Evolutionary conservation across 2,888 invertebrate species (phyloP).

Genomic region (Molorchus minor): DNA sequence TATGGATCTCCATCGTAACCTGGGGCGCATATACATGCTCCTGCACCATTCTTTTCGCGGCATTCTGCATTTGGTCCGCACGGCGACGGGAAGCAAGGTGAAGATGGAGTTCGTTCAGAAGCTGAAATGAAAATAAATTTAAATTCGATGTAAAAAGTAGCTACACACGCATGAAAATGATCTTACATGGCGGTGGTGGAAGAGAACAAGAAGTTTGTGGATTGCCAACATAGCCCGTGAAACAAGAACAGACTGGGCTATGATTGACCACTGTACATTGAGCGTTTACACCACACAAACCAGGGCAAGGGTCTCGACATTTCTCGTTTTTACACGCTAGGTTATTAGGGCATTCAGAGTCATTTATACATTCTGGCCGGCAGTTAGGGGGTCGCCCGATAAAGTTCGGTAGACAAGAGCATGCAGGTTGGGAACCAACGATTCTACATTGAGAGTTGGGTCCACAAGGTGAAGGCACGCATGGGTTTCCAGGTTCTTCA

Average conservation of each 20-base stretch:
- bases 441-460: constrained; percentile 84
- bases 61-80: constrained; percentile 89
- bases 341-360: constrained; percentile 83
- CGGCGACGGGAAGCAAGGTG: constrained; percentile 84
- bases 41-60: constrained; percentile 82
- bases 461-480: constrained; percentile 84
- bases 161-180: background rate
- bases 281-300: constrained; percentile 81
- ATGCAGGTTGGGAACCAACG: constrained; percentile 84
- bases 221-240: constrained; percentile 84
- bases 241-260: constrained; percentile 81
- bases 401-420: constrained; percentile 82
- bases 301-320: constrained; percentile 85
- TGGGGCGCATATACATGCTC: constrained; percentile 83
- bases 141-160: background rate
- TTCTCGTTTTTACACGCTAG: constrained; percentile 83
- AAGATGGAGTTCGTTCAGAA: constrained; percentile 71
- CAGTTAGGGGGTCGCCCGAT: constrained; percentile 88
- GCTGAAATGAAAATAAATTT: constrained; percentile 60
- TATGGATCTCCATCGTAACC: constrained; percentile 87
- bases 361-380: constrained; percentile 82
- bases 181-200: constrained; percentile 58
- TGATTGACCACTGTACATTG: constrained; percentile 87
- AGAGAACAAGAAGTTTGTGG: constrained; percentile 69
- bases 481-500: constrained; percentile 70